A percentile compares a stretch with the other conserved stretches of the same genome.
Evolutionary conservation across 92 coral and sea anemone genomes (phyloP).

Genomic region (Porites cylindrica): DNA sequence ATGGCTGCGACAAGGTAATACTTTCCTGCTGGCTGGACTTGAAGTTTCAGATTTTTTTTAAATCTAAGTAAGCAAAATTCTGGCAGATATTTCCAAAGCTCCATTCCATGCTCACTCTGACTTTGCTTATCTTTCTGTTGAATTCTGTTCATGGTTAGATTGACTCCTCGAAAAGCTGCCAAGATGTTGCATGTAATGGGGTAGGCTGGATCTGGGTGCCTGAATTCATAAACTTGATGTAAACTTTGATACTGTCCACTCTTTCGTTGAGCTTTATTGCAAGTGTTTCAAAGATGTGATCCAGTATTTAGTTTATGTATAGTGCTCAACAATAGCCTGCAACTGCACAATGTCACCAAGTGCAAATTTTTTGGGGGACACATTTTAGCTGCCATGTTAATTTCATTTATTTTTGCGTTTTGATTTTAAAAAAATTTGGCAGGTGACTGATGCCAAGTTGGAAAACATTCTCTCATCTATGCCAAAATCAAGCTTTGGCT

Average conservation of each 20-base stretch:
- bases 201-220: slow-evolving; percentile 56
- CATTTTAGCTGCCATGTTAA: slow-evolving; percentile 37
- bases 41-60: no score
- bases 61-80: no score
- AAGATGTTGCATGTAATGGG: slow-evolving; percentile 52
- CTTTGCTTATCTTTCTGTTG: neutral
- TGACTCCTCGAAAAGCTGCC: slow-evolving; percentile 52
- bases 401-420: slow-evolving; percentile 24
- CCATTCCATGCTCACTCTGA: no score
- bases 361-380: slow-evolving; percentile 24
- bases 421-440: slow-evolving; percentile 24
- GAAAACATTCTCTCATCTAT: slow-evolving; percentile 39
- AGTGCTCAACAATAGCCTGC: no score
- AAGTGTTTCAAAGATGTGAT: neutral
- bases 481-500: slow-evolving; percentile 24
- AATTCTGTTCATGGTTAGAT: slow-evolving; percentile 45
- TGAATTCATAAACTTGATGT: slow-evolving; percentile 21
- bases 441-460: slow-evolving; percentile 31
- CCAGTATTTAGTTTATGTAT: no score
- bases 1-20: no score
- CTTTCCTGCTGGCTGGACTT: no score
- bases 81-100: neutral
- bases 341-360: slow-evolving; percentile 13
- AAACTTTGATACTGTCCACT: slow-evolving; percentile 13
- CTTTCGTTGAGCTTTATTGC: slow-evolving; percentile 29